Evolutionary conservation across 2,888 invertebrate species (phyloP), one percentile per base, ranked within the genome.

Genomic region (Epirrhoe alternata): DNA sequence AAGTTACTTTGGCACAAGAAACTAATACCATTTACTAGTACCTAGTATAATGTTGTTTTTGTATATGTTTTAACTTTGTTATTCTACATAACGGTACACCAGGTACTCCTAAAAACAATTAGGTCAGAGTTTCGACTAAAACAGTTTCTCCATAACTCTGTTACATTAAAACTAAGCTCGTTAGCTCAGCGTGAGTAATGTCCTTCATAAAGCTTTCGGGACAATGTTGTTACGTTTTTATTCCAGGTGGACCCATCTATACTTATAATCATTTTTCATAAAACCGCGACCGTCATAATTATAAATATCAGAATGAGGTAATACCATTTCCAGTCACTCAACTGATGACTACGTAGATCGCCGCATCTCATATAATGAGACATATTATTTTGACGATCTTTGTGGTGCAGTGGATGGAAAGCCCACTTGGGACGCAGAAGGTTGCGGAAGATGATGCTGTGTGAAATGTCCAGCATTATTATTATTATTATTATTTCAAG

Each of bases 171-270:
- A 78, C 71, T 76, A 78, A 77, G 75, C 71, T 75, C 75, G 74
- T 73, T 78, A 77, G 74, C 73, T 70, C 68, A 67, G 61, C 60
- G 60, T 72, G 58, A 73, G 74, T 78, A 76, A 80, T 77, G 78
- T 72, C 70, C 69, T 73, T 71, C 72, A 74, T 73, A 75, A 77
- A 72, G 78, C 77, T 77, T 77, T 81, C 70, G 72, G 75, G 66
- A 71, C 72, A 72, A 71, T 71, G 76, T 77, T 76, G 74, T 73
- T 77, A 75, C 76, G 78, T 81, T 79, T 78, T 79, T 72, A 75
- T 74, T 79, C 77, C 74, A 72, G 45, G 66, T 59, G 72, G 72
- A 67, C 71, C 66, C 72, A 69, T 77, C 38, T 42, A 42, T 42
- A 42, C 12, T 16, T 16, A 47, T 14, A 47, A 47, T 6, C 0